Percentiles rank a stretch among this genome's conserved stretches.
phyloP scores from a whole-genome alignment of 2,888 invertebrate species.

The Amphipyra berbera region DNA sequence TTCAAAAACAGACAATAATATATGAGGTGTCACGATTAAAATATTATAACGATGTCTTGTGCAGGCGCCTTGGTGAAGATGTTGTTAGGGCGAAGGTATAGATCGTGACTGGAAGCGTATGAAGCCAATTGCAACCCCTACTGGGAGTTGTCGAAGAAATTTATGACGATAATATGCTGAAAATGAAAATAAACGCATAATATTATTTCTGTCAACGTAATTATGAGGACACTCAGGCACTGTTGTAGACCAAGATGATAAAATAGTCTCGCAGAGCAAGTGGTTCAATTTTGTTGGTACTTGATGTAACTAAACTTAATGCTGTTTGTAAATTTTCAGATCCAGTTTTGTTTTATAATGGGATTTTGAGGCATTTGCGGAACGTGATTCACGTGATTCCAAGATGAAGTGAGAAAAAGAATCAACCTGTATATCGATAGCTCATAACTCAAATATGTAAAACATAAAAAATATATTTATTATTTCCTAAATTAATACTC shows the following conservation, averaged over 20 bases:
- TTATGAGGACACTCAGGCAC: too few relatives aligned
- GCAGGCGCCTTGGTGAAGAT: background rate
- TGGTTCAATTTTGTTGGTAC: too few relatives aligned
- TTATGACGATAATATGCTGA: background rate
- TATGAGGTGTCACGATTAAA: conserved; percentile 15
- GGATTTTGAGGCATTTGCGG: too few relatives aligned
- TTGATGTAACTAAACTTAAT: too few relatives aligned
- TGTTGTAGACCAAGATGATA: too few relatives aligned
- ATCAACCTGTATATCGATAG: conserved; percentile 3
- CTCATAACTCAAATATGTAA: conserved; percentile 24
- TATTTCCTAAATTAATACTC: conserved; percentile 40
- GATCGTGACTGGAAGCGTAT: conserved; percentile 51
- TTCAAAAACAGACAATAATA: too few relatives aligned
- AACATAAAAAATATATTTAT: conserved; percentile 25
- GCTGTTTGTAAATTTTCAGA: too few relatives aligned
- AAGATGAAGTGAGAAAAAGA: background rate
- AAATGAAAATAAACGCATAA: background rate
- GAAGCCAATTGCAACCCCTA: conserved; percentile 53
- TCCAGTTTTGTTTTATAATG: too few relatives aligned
- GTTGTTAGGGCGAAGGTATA: too few relatives aligned
- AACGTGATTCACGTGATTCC: too few relatives aligned
- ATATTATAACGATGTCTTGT: conserved; percentile 39
- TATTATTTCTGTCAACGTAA: background rate
- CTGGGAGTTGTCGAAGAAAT: conserved; percentile 4
- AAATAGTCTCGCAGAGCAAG: too few relatives aligned